Evolutionary conservation across 2,113 vertebrate species (phyloP).

Genomic region (Patagioenas fasciata): DNA sequence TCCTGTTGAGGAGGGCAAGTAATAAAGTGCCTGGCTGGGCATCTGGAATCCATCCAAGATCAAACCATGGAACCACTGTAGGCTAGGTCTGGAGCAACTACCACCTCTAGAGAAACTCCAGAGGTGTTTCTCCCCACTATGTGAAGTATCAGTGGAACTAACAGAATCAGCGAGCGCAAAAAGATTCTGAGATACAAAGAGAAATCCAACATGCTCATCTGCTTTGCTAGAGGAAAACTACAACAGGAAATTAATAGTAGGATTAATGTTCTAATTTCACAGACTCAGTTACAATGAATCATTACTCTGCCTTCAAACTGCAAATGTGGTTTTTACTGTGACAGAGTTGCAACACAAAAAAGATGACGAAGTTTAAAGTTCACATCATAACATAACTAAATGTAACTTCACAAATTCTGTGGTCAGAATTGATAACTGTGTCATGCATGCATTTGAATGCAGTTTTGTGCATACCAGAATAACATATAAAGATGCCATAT

Average conservation of each 20-base stretch:
- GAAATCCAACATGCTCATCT: not conserved
- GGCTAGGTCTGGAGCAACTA: not conserved
- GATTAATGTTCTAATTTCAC: not conserved
- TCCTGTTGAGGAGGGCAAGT: not conserved
- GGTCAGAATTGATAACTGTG: not conserved
- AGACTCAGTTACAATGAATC: not conserved
- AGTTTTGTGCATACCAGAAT: not conserved
- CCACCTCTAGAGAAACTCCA: not conserved
- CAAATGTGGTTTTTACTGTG: not conserved
- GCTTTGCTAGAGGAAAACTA: not conserved
- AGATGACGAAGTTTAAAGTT: not conserved
- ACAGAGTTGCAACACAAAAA: not conserved
- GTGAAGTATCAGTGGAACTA: not conserved
- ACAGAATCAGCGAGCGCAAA: not conserved
- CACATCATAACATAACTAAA: accelerated
- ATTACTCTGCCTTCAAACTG: not conserved
- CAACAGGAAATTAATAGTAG: not conserved
- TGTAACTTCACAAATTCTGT: not conserved
- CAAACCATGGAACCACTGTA: not conserved
- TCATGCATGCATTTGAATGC: not conserved
- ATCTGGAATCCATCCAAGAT: not conserved
- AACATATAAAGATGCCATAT: not conserved
- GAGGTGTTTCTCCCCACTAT: not conserved
- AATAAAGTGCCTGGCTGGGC: not conserved
- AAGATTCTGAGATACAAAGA: not conserved